Evolutionary conservation across 2,113 vertebrate species (phyloP).

Genomic region (Microcebus tavaratra): DNA sequence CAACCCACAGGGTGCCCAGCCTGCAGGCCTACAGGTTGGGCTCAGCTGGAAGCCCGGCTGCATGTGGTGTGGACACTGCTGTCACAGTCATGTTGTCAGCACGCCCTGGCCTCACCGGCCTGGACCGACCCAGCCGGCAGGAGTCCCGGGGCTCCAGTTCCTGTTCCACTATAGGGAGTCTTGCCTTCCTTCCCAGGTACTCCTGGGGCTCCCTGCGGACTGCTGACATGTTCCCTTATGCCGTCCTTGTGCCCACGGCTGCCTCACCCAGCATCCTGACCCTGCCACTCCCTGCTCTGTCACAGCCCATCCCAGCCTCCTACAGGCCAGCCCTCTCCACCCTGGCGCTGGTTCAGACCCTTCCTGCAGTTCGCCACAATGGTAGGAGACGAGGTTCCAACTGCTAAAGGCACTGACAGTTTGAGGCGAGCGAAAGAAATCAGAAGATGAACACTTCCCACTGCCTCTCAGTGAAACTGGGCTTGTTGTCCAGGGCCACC

Average conservation of each 20-base stretch:
- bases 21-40: neutral
- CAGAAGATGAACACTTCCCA: neutral
- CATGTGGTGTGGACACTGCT: neutral
- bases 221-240: too few species aligned
- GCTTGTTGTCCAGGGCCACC: neutral
- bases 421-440: neutral
- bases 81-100: neutral
- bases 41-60: neutral
- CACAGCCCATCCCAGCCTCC: neutral
- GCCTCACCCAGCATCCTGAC: neutral
- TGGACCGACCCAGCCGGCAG: neutral
- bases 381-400: neutral
- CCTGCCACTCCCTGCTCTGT: neutral
- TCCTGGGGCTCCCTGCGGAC: neutral
- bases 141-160: neutral
- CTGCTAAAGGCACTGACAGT: neutral
- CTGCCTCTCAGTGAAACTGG: neutral
- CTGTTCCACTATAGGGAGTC: neutral
- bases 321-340: neutral
- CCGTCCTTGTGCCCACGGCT: neutral
- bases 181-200: neutral
- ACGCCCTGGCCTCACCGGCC: neutral
- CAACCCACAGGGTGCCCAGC: neutral
- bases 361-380: neutral
- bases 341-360: neutral